Conservation (phyloP, 2,113 vertebrate genomes). For the Morone chrysops region DNA sequence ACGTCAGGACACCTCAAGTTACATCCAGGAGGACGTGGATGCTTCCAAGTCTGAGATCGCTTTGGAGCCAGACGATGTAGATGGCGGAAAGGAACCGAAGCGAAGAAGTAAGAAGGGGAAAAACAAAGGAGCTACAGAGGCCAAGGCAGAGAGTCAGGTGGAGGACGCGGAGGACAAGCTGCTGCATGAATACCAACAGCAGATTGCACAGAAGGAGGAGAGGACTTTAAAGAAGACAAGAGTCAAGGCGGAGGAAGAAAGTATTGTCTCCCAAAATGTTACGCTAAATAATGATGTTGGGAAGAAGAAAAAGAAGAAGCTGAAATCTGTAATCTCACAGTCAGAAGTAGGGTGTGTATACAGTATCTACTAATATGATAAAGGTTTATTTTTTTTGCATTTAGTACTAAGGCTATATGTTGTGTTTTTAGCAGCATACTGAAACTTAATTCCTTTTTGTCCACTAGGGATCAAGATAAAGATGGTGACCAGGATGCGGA, state of each 20-base stretch:
- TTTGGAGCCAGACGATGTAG: slow-evolving; percentile 68
- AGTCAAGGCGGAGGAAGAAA: slow-evolving; percentile 82
- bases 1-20: slow-evolving; percentile 63
- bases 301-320: slow-evolving; percentile 92
- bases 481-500: slow-evolving; percentile 62
- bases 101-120: slow-evolving; percentile 80
- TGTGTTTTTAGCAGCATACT: slow-evolving; percentile 61
- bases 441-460: slow-evolving; percentile 2
- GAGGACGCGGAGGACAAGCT: slow-evolving; percentile 84
- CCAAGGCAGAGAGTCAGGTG: slow-evolving; percentile 57
- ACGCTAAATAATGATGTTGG: slow-evolving; percentile 84
- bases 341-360: slow-evolving; percentile 86
- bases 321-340: slow-evolving; percentile 81
- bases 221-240: slow-evolving; percentile 84
- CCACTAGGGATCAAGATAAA: slow-evolving; percentile 62
- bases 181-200: slow-evolving; percentile 87
- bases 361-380: neutral
- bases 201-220: slow-evolving; percentile 88
- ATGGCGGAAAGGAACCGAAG: slow-evolving; percentile 63
- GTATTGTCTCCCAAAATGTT: slow-evolving; percentile 71
- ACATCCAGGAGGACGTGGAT: slow-evolving; percentile 60
- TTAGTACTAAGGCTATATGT: neutral
- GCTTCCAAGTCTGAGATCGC: slow-evolving; percentile 60
- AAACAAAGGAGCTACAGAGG: slow-evolving; percentile 68
- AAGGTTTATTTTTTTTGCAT: neutral